Percentiles rank a stretch among this genome's conserved stretches.
Conservation (phyloP, 2,888 invertebrate genomes). For the Eueremaeus valkanovi region DNA sequence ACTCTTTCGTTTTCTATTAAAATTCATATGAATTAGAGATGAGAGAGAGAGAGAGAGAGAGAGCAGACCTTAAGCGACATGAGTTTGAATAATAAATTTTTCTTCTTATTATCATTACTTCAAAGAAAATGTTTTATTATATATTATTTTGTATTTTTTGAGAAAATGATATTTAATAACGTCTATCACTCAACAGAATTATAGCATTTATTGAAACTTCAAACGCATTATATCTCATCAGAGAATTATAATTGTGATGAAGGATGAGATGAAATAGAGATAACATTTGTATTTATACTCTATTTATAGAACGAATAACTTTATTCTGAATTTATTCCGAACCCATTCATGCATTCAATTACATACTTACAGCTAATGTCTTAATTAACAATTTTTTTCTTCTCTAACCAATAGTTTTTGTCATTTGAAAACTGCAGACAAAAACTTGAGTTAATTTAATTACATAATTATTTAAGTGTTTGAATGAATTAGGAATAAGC, state of each 20-base stretch:
- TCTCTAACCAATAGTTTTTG: no score
- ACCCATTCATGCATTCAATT: no score
- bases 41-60: no score
- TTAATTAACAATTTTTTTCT: no score
- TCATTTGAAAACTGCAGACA: no score
- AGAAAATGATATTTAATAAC: not conserved
- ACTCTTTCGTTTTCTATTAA: no score
- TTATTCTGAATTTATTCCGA: not conserved
- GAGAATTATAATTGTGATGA: not conserved
- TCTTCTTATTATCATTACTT: not conserved
- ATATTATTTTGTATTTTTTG: not conserved
- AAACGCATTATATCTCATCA: not conserved
- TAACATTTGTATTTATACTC: not conserved
- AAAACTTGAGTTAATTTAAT: no score
- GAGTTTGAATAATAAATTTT: not conserved
- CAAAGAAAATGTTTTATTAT: not conserved
- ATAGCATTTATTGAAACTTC: not conserved
- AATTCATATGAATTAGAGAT: no score
- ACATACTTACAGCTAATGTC: no score
- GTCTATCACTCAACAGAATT: constrained; percentile 6
- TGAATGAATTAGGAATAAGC: no score
- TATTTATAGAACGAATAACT: not conserved
- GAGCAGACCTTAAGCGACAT: not conserved
- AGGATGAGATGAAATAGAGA: not conserved
- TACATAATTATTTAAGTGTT: no score